Evolutionary conservation across 1,140 invertebrate species (phyloP).

Genomic region (Pachyrhynchus sulphureomaculatus): DNA sequence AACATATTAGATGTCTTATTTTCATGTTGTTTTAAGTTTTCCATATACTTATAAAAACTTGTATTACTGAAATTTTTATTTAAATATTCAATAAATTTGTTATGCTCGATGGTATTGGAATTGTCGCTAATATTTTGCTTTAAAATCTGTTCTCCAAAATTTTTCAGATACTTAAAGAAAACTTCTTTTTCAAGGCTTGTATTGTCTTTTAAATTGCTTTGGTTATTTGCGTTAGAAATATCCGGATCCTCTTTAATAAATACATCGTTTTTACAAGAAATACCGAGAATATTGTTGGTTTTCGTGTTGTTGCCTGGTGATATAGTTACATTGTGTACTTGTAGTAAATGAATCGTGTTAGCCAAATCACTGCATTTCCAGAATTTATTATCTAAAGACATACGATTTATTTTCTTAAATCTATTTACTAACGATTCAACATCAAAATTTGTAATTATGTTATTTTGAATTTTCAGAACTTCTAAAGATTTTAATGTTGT

Average conservation of each 20-base stretch:
- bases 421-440: background rate
- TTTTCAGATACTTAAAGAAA: background rate
- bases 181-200: background rate
- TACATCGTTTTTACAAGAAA: background rate
- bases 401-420: background rate
- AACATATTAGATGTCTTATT: too few relatives aligned
- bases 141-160: background rate
- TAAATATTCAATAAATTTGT: background rate
- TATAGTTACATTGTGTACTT: background rate
- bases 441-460: background rate
- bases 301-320: background rate
- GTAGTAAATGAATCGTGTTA: background rate
- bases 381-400: background rate
- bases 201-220: background rate
- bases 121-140: background rate
- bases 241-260: background rate
- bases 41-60: background rate
- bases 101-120: background rate
- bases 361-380: background rate
- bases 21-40: background rate
- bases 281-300: background rate
- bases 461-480: background rate
- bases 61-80: background rate
- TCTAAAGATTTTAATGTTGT: background rate
- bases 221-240: background rate